Percentiles rank a stretch among this genome's conserved stretches.
phyloP scores from a whole-genome alignment of 2,888 invertebrate genomes.

The Ditula angustiorana region DNA sequence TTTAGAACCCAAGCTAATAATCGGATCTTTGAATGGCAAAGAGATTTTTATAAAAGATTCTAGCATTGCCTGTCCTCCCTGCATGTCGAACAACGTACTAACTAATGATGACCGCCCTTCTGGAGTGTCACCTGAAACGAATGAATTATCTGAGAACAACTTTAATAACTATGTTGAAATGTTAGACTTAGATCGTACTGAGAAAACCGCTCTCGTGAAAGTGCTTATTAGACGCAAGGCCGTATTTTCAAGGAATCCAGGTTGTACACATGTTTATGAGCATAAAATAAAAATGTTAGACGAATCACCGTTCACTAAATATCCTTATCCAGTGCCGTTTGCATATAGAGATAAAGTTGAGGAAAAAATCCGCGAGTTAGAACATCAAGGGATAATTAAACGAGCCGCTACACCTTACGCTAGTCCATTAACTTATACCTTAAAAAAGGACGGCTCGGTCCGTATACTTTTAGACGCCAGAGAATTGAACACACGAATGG shows the following conservation, averaged over 20 bases:
- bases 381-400: constrained; percentile 51
- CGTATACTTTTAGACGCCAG: constrained; percentile 55
- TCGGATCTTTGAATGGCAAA: background rate
- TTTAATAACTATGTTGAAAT: background rate
- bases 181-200: background rate
- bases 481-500: constrained; percentile 49
- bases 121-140: background rate
- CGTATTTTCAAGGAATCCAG: background rate
- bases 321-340: constrained; percentile 52
- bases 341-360: constrained; percentile 47
- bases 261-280: constrained; percentile 35
- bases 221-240: background rate
- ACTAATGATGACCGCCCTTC: background rate
- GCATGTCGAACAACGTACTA: no score
- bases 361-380: constrained; percentile 49
- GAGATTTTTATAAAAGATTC: background rate
- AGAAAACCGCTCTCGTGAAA: background rate
- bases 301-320: constrained; percentile 41
- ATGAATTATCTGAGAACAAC: background rate
- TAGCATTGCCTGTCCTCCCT: background rate
- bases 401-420: constrained; percentile 43
- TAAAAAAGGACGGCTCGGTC: constrained; percentile 51
- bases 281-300: constrained; percentile 47
- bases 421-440: constrained; percentile 51
- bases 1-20: background rate